Evolutionary conservation across 2,888 invertebrate species (phyloP).

Genomic region (Nineta flava): DNA sequence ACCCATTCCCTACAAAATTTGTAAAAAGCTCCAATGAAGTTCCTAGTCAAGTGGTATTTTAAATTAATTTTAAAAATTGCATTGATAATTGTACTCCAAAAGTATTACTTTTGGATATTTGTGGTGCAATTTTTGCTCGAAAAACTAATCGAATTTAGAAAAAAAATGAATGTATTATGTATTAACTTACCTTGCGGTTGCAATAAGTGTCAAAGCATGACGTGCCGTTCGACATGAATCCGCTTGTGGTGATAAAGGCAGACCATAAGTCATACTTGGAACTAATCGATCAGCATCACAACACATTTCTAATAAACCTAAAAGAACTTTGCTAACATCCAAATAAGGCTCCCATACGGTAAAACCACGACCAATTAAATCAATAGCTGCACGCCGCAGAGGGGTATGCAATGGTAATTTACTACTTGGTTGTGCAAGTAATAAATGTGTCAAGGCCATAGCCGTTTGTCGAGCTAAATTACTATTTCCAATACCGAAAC

Average conservation of each 20-base stretch:
- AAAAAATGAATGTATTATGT: neutral
- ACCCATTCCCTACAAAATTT: too few species aligned
- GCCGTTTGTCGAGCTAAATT: slow-evolving; percentile 84
- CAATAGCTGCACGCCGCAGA: slow-evolving; percentile 89
- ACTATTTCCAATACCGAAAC: slow-evolving; percentile 72
- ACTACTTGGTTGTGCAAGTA: slow-evolving; percentile 70
- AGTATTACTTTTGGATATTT: too few species aligned
- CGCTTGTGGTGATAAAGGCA: slow-evolving; percentile 87
- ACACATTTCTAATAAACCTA: slow-evolving; percentile 77
- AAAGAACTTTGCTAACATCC: slow-evolving; percentile 75
- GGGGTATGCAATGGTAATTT: slow-evolving; percentile 85
- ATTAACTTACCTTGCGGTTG: slow-evolving; percentile 56
- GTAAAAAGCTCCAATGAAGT: too few species aligned
- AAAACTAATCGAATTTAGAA: too few species aligned
- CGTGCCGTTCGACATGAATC: slow-evolving; percentile 95
- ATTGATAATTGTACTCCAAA: too few species aligned
- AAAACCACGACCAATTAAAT: slow-evolving; percentile 92
- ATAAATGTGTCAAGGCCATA: slow-evolving; percentile 81
- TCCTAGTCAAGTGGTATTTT: too few species aligned
- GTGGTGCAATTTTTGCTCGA: too few species aligned
- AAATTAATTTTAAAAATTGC: too few species aligned
- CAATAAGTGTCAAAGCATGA: slow-evolving; percentile 92
- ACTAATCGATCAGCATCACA: slow-evolving; percentile 82
- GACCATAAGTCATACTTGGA: slow-evolving; percentile 85
- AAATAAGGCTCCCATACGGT: slow-evolving; percentile 98